Evolutionary conservation across 2,888 invertebrate genomes (phyloP).

Genomic region (Cephus pulcher): DNA sequence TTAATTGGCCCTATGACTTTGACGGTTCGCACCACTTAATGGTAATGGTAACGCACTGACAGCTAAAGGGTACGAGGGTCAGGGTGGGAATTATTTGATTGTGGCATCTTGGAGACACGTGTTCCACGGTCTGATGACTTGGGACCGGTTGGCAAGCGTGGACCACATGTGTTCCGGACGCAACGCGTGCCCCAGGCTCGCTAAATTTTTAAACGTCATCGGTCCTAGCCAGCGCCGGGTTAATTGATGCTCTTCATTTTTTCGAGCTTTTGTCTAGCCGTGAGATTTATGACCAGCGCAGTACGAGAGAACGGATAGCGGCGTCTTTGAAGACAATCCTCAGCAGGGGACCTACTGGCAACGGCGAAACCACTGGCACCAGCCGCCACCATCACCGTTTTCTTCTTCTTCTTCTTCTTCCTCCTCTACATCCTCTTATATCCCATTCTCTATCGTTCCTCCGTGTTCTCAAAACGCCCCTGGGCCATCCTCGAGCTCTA

Average conservation of each 20-base stretch:
- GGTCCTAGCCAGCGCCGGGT: slow-evolving; percentile 24
- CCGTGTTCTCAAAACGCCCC: slow-evolving; percentile 25
- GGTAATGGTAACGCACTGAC: not conserved
- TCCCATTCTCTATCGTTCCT: slow-evolving; percentile 13
- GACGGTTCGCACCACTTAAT: not conserved
- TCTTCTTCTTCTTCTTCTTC: slow-evolving; percentile 16
- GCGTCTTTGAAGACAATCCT: slow-evolving; percentile 51
- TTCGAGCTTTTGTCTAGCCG: slow-evolving; percentile 55
- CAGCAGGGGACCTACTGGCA: slow-evolving; percentile 43
- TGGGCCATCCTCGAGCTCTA: not conserved
- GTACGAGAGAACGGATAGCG: slow-evolving; percentile 27
- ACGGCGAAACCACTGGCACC: slow-evolving; percentile 26
- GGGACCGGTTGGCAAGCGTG: slow-evolving; percentile 11
- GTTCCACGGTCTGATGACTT: slow-evolving; percentile 13
- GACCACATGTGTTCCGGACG: slow-evolving; percentile 16
- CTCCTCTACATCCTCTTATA: slow-evolving; percentile 7
- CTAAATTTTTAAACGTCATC: slow-evolving; percentile 45
- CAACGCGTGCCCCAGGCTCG: slow-evolving; percentile 17
- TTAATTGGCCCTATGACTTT: not conserved
- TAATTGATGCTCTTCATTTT: slow-evolving; percentile 56
- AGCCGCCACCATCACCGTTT: slow-evolving; percentile 30
- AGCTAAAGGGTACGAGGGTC: not conserved
- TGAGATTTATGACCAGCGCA: slow-evolving; percentile 53
- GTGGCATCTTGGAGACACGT: slow-evolving; percentile 23
- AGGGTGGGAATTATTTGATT: not conserved